A percentile compares a stretch with the other conserved stretches of the same genome.
Evolutionary conservation across 2,797 vertebrate species (phyloP).

Genomic region (Mastacembelus armatus): DNA sequence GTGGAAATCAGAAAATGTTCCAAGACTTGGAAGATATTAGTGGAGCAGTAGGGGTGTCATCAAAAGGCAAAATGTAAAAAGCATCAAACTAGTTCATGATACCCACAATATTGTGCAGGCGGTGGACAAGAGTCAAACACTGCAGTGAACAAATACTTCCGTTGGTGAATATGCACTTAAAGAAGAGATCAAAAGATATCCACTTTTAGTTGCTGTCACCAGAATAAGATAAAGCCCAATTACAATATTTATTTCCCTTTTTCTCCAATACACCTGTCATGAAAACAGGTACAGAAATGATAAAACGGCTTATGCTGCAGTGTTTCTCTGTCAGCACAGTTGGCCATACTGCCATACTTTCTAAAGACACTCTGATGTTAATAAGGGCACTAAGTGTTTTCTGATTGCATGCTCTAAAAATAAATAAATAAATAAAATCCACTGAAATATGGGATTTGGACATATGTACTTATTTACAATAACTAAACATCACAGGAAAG

Average conservation of each 20-base stretch:
- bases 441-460: not conserved
- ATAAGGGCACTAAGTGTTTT: too few relatives aligned
- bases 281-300: not conserved
- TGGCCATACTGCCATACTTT: too few relatives aligned
- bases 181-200: slow-evolving; percentile 8
- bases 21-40: slow-evolving; percentile 24
- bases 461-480: too few relatives aligned
- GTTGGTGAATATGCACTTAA: slow-evolving; percentile 62
- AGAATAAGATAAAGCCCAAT: not conserved
- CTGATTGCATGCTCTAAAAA: too few relatives aligned
- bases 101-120: slow-evolving; percentile 64
- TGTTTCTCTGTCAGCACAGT: not conserved
- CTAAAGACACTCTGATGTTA: too few relatives aligned
- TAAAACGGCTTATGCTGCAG: not conserved
- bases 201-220: not conserved
- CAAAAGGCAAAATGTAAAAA: slow-evolving; percentile 60
- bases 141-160: slow-evolving; percentile 51
- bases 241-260: not conserved
- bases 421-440: not conserved
- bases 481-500: too few relatives aligned
- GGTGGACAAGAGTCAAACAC: slow-evolving; percentile 56
- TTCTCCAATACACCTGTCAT: not conserved
- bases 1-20: slow-evolving; percentile 16
- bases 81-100: slow-evolving; percentile 53
- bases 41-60: slow-evolving; percentile 40